These are phyloP conservation scores for Rhyacichthys aspro DNA, from an alignment of 2,797 vertebrate species.

Conservation along the genomic window DNA sequence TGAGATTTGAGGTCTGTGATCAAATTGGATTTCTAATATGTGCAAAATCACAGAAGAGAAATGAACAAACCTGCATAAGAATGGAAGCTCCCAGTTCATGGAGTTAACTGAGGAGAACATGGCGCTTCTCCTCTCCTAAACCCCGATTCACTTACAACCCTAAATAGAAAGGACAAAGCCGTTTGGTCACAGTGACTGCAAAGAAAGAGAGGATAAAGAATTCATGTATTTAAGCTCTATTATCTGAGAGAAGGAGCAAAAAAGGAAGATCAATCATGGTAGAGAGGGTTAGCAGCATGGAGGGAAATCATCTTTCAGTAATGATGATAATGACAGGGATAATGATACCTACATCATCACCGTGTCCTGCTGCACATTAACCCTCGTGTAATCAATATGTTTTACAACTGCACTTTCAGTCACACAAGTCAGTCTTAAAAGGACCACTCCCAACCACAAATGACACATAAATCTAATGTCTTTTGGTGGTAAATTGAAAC, in stretches of 20 bases:
- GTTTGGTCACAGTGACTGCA: neutral
- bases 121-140: neutral
- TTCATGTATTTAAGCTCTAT: conserved; percentile 8
- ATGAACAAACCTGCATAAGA: neutral
- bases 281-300: conserved; percentile 5
- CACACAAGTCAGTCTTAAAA: neutral
- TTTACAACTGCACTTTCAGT: neutral
- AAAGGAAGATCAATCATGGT: conserved; percentile 19
- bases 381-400: conserved; percentile 8
- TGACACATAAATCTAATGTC: neutral
- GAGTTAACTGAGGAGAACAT: neutral
- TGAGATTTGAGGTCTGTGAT: neutral
- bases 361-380: conserved; percentile 20
- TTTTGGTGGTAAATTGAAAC: neutral
- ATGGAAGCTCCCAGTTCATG: neutral
- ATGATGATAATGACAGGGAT: conserved; percentile 22
- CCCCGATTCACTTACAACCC: neutral
- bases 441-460: neutral
- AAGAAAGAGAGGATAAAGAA: conserved; percentile 3
- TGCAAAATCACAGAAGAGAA: neutral
- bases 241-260: conserved; percentile 16
- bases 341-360: conserved; percentile 11
- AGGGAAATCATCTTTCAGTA: conserved; percentile 20
- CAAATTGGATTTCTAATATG: conserved; percentile 4
- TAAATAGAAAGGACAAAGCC: conserved; percentile 9